phyloP scores from a whole-genome alignment of 2,888 invertebrate genomes.

The Stenchaetothrips biformis region DNA sequence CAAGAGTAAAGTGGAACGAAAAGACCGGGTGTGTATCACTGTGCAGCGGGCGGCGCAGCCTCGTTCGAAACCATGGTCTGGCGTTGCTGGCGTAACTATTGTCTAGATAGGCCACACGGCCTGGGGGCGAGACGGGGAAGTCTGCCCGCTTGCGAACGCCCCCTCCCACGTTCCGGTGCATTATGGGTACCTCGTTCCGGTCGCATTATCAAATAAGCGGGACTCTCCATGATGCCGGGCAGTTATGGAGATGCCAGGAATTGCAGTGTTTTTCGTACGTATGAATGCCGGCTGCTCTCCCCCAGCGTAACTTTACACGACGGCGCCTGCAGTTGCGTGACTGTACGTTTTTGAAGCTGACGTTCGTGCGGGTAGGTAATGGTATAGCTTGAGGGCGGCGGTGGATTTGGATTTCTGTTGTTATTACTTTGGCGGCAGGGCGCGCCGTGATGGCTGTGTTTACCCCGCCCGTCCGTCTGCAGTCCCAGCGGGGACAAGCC shows the following conservation, averaged over 20 bases:
- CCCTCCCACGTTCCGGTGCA: background rate
- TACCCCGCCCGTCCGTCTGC: background rate
- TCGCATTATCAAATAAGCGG: too few species aligned
- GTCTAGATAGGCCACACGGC: too few species aligned
- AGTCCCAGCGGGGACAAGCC: background rate
- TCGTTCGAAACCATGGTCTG: too few species aligned
- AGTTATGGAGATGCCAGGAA: background rate
- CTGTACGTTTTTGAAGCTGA: background rate
- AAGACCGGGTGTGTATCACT: too few species aligned
- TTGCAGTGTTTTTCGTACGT: conserved; percentile 15
- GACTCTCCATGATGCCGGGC: too few species aligned
- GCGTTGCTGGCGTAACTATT: too few species aligned
- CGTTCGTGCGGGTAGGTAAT: background rate
- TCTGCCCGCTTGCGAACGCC: too few species aligned
- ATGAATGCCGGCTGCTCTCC: too few species aligned
- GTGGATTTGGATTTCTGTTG: background rate
- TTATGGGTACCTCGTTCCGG: background rate
- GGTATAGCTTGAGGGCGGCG: background rate
- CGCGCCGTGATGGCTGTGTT: conserved; percentile 13
- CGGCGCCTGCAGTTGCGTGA: too few species aligned
- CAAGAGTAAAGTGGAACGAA: background rate
- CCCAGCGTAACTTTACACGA: too few species aligned
- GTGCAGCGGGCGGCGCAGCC: too few species aligned
- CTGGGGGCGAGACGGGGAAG: too few species aligned
- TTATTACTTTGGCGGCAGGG: background rate